Base-by-base conservation (phyloP, 2,113 vertebrate genomes). In the Hoplias malabaricus region DNA sequence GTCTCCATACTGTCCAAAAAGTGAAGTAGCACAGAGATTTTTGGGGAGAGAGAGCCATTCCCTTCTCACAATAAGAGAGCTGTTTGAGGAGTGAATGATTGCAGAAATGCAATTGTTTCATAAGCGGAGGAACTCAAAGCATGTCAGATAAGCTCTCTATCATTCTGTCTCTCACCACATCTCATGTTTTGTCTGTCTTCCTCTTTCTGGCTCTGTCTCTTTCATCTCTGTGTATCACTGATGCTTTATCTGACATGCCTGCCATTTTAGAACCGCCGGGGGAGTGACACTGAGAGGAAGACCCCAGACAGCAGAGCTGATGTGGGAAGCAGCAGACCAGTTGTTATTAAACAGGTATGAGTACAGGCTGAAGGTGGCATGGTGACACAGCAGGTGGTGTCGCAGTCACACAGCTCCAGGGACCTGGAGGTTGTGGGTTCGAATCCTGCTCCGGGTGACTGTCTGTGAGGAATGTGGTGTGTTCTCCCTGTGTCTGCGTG, bases 291-390 rank as follows among this genome's bases (percentile, higher is more conserved):
- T 0, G 97, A 99, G 73, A 98, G 95, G 87, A 94, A 94, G 79
- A 90, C 93, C 16, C 84, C 91, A 27, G 97, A 98, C 38, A 88
- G 90, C 50, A 93, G 95, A 69, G 94, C 92, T 13, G 96, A 98
- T 13, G 82, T 87, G 0, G 93, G 94, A 61, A 86, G 91, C 0
- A 87, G 85, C 5, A 89, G 96, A 0, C 93, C 94, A 75, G 92
- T 94, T 84, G 93, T 95, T 25, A 95, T 99, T 85, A 99, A 96
- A 84, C 97, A 99, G 94, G 97, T 93, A 53, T 19, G 85, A 31
- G 31, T 50, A 5, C 48, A 0, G 6, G 21, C 16, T 63, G 13
- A 54, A n/a, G n/a, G n/a, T n/a, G n/a, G n/a, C n/a, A n/a, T n/a
- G n/a, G n/a, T n/a, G n/a, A n/a, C n/a, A n/a, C n/a, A n/a, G n/a